Base-by-base conservation (phyloP, 2,888 invertebrate genomes). In the Eristalis pertinax region DNA sequence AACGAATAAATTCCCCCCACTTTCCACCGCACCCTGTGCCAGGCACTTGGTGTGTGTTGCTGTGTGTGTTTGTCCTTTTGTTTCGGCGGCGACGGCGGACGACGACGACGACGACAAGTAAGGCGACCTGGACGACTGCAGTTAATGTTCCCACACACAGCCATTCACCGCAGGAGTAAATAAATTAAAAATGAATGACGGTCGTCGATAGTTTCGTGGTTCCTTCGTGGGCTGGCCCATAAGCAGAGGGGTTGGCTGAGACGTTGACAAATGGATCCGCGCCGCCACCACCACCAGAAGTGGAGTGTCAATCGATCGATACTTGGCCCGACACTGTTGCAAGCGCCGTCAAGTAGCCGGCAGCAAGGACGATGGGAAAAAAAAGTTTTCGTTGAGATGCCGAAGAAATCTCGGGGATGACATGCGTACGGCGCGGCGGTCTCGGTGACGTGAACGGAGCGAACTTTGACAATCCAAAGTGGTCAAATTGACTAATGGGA, bases 181-280 rank as follows among this genome's bases (percentile, higher is more conserved):
- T 86, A 86, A 86, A 86, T 86, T 86, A 86, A 86, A 86, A 82
- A 86, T 86, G 82, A 82, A 86, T 86, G 82, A 64, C 75, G 82
- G 82, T 86, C 75, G 72, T 56, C 86, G 82, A 78, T 79, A 86
- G 82, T 82, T 82, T 77, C 69, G 73, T 77, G 67, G 70, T 77
- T 26, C 62, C 62, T 50, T 64, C 62, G n/a, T n/a, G n/a, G 29
- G 13, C 19, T 24, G 35, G 19, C n/a, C 29, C 43, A 15, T n/a
- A 43, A 41, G 35, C 11, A 15, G 69, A 26, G 50, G 32, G 77
- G 70, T 76, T 35, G 8, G 13, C 19, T 19, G 62, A 35, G 74
- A 75, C 74, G 75, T 78, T 75, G 79, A 84, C 79, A 84, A 84
- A 84, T 84, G 70, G 70, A 26, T 69, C 26, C 58, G 11, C 32